Evolutionary conservation across 1,140 invertebrate genomes (phyloP).

Genomic region (Alviniconcha marisindica): DNA sequence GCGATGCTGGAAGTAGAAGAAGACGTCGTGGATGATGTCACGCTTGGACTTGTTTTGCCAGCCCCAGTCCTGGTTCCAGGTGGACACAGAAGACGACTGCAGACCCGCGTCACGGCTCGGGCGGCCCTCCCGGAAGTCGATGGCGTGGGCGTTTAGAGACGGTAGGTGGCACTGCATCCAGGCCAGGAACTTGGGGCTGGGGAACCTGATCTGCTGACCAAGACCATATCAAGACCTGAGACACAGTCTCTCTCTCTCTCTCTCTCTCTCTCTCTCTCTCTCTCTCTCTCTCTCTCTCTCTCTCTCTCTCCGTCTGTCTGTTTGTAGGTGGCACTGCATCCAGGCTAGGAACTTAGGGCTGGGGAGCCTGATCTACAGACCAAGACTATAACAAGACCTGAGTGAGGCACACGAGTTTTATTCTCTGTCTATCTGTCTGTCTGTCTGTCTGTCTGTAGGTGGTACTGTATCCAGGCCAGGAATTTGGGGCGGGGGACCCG

Average conservation of each 20-base stretch:
- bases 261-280: too few relatives aligned
- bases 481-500: conserved; percentile 49
- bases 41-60: conserved; percentile 50
- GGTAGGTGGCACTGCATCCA: conserved; percentile 56
- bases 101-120: conserved; percentile 8
- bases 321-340: too few relatives aligned
- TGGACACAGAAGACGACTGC: conserved; percentile 15
- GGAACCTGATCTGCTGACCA: conserved; percentile 42
- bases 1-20: conserved; percentile 53
- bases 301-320: too few relatives aligned
- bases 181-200: conserved; percentile 50
- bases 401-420: too few relatives aligned
- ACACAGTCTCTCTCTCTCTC: too few relatives aligned
- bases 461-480: conserved; percentile 53
- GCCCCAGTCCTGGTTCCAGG: conserved; percentile 34
- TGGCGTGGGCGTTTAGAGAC: conserved; percentile 49
- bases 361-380: too few relatives aligned
- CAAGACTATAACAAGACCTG: too few relatives aligned
- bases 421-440: too few relatives aligned
- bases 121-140: conserved; percentile 51
- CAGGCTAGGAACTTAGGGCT: too few relatives aligned
- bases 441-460: too few relatives aligned
- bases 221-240: too few relatives aligned
- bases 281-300: too few relatives aligned
- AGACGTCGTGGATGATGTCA: conserved; percentile 55